A percentile compares a stretch with the other conserved stretches of the same genome.
Evolutionary conservation across 2,797 vertebrate species (phyloP).

Genomic region (Spizella passerina): DNA sequence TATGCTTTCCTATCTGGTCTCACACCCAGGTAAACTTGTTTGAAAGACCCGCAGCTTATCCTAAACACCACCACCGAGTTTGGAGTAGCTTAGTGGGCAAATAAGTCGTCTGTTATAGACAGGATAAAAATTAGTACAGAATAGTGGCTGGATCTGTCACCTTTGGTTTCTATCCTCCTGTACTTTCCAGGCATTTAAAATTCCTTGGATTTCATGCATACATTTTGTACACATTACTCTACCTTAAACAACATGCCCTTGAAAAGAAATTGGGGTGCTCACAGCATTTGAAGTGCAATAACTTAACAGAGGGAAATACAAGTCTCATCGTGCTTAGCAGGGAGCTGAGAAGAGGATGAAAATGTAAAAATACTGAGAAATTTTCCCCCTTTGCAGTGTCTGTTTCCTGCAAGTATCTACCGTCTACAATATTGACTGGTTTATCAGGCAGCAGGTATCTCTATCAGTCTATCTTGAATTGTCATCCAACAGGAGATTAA

Average conservation of each 20-base stretch:
- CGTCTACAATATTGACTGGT: slow-evolving; percentile 71
- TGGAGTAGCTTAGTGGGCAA: not conserved
- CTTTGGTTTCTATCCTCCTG: not conserved
- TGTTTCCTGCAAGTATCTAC: slow-evolving; percentile 48
- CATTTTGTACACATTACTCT: not conserved
- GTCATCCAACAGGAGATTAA: slow-evolving; percentile 76
- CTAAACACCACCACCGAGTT: not conserved
- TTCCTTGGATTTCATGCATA: not conserved
- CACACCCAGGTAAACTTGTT: not conserved
- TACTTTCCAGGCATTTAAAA: not conserved
- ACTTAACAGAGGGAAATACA: not conserved
- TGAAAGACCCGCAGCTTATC: not conserved
- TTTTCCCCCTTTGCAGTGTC: not conserved
- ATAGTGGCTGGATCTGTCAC: not conserved
- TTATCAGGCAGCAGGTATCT: slow-evolving; percentile 70
- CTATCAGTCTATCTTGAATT: slow-evolving; percentile 72
- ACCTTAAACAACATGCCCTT: not conserved
- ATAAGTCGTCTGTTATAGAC: not conserved
- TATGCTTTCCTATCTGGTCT: not conserved
- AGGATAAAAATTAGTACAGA: not conserved
- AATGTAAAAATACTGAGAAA: not conserved
- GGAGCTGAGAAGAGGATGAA: not conserved
- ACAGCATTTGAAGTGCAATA: not conserved
- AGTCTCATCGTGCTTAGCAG: not conserved
- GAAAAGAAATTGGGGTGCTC: not conserved